Evolutionary conservation across 2,888 invertebrate genomes (phyloP).

Genomic region (Acanthacorydalis orientalis): DNA sequence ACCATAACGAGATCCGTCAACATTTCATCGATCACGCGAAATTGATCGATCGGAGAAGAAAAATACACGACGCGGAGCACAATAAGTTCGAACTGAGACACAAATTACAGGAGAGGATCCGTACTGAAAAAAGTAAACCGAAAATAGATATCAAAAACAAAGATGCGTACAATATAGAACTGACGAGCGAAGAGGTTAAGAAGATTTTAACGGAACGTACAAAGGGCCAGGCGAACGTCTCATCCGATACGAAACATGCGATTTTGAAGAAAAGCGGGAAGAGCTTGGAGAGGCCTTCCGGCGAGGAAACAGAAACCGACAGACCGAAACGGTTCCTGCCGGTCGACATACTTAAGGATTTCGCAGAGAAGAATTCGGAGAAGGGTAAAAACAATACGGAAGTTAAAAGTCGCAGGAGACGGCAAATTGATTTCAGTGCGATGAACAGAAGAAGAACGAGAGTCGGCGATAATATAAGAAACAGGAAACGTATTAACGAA

Average conservation of each 20-base stretch:
- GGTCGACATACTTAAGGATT: conserved; percentile 2
- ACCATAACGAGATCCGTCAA: neutral
- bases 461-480: conserved; percentile 1
- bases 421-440: neutral
- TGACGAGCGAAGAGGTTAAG: conserved; percentile 17
- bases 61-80: neutral
- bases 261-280: too few relatives aligned
- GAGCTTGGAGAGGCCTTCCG: too few relatives aligned
- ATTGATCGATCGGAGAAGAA: conserved; percentile 10
- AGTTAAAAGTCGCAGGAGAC: neutral
- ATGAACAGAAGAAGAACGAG: neutral
- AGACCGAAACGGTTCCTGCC: conserved; percentile 4
- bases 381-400: neutral
- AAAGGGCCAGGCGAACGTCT: conserved; percentile 14
- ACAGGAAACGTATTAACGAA: conserved; percentile 3
- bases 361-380: neutral
- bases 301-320: too few relatives aligned
- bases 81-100: conserved; percentile 1
- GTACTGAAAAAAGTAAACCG: neutral
- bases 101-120: conserved; percentile 5
- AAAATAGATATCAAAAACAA: conserved; percentile 7
- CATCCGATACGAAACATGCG: conserved; percentile 16
- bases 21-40: conserved; percentile 8
- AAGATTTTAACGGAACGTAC: conserved; percentile 19
- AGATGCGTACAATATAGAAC: conserved; percentile 10